phyloP scores from a whole-genome alignment of 2,113 vertebrate species.

The Dermatemys mawii region DNA sequence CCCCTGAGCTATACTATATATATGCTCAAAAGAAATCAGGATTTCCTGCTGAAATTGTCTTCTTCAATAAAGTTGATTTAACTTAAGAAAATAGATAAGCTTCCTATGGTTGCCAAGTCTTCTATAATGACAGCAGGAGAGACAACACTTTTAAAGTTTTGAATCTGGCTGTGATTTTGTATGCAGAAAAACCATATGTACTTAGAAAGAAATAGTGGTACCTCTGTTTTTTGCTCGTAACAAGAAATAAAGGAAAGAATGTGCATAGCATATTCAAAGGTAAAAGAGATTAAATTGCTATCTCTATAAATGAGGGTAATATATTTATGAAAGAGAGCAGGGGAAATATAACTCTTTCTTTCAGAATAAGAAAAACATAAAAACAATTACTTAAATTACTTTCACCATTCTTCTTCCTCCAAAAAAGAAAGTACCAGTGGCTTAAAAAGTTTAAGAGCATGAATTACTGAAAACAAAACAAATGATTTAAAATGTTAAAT shows the following conservation, averaged over 20 bases:
- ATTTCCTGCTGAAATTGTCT: too few relatives aligned
- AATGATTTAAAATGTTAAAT: background rate
- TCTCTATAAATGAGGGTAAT: background rate
- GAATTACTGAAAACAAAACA: background rate
- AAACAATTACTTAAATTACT: background rate
- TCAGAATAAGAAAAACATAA: background rate
- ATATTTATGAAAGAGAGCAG: background rate
- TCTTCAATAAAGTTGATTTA: too few relatives aligned
- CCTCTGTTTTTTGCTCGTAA: background rate
- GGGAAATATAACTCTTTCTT: background rate
- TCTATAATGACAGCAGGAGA: background rate
- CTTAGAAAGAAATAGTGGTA: background rate
- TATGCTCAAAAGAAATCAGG: too few relatives aligned
- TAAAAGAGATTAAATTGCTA: background rate
- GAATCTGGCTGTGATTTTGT: background rate
- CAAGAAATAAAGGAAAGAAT: too few relatives aligned
- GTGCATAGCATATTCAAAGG: too few relatives aligned
- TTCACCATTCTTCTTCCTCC: background rate
- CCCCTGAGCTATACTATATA: too few relatives aligned
- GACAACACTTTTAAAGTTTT: background rate
- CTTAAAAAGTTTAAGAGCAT: too few relatives aligned
- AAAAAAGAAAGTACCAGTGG: background rate
- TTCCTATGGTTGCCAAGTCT: background rate
- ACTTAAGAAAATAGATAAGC: background rate
- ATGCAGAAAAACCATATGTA: background rate